Evolutionary conservation across 2,888 invertebrate species (phyloP), one percentile per base, ranked within the genome.

Genomic region (Plagodis pulveraria): DNA sequence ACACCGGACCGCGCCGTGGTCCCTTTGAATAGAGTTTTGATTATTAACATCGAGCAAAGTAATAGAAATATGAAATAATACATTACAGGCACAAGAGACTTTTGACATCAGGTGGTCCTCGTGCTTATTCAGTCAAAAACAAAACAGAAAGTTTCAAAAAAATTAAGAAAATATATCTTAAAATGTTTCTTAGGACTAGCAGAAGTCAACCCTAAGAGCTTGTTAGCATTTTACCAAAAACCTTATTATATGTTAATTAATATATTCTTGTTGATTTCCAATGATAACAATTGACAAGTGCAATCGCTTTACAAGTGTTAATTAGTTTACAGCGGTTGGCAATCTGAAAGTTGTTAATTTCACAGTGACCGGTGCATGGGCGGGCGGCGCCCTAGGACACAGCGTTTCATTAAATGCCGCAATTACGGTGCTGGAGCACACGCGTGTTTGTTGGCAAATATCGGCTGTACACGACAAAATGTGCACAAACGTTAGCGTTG

Each of bases 291-390:
- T 10, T 44, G 40, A 34, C 5, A 36, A 12, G 11, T 56, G 42
- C 38, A 52, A 35, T 42, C 36, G 12, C 34, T 43, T 56, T 63
- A 64, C 63, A 71, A 58, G 66, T 63, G 69, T 77, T 75, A 78
- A 77, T 74, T 73, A 73, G 71, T 72, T 70, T 66, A 70, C 65
- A 67, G 67, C 69, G 58, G 49, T 66, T 65, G 71, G 69, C 74
- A 69, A 71, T 74, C 67, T 58, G 69, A 77, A 76, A 74, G 69
- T 74, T 73, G 77, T 74, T 78, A 76, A 73, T 77, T 72, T 70
- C 62, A 48, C 58, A 51, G 49, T 55, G 69, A 54, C 63, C 67
- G 57, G 35, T 5, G 47, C 42, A 7, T 36, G 10, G 42, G 32
- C 46, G 74, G 70, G 67, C 52, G 65, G 72, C 72, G 66, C 58